Evolutionary conservation across 2,797 vertebrate genomes (phyloP).

Genomic region (Danio tinwini): DNA sequence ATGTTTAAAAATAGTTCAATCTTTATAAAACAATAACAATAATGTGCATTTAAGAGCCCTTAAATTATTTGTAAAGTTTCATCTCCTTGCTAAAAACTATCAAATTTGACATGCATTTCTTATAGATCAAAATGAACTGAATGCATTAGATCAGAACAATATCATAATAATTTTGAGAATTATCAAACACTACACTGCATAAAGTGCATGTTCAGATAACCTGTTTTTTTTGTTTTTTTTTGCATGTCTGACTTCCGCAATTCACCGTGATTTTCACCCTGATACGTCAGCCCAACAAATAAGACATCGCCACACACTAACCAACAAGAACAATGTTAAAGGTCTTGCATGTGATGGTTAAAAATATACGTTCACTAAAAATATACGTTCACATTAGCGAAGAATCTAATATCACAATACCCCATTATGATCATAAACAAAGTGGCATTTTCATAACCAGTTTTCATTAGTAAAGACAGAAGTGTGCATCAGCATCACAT

Average conservation of each 20-base stretch:
- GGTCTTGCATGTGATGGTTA: not conserved
- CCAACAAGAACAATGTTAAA: not conserved
- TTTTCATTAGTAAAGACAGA: not conserved
- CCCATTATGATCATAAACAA: not conserved
- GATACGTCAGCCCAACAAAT: not conserved
- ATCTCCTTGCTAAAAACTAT: no score
- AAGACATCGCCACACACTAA: not conserved
- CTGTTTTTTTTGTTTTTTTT: not conserved
- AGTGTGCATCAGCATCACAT: not conserved
- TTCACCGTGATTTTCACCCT: not conserved
- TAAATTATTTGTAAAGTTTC: no score
- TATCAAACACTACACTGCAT: not conserved
- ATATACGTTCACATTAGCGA: not conserved
- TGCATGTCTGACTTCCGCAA: not conserved
- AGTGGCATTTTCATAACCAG: slow-evolving; percentile 18
- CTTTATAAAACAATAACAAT: no score
- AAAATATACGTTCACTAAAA: not conserved
- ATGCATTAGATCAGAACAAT: not conserved
- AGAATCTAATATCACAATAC: not conserved
- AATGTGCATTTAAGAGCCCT: no score
- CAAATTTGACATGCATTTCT: no score
- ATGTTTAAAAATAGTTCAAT: no score
- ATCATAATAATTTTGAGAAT: not conserved
- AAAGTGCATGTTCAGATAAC: not conserved
- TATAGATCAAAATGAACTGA: not conserved